Base-by-base conservation (phyloP, 92 coral and sea anemone genomes). In the Porites divaricata region DNA sequence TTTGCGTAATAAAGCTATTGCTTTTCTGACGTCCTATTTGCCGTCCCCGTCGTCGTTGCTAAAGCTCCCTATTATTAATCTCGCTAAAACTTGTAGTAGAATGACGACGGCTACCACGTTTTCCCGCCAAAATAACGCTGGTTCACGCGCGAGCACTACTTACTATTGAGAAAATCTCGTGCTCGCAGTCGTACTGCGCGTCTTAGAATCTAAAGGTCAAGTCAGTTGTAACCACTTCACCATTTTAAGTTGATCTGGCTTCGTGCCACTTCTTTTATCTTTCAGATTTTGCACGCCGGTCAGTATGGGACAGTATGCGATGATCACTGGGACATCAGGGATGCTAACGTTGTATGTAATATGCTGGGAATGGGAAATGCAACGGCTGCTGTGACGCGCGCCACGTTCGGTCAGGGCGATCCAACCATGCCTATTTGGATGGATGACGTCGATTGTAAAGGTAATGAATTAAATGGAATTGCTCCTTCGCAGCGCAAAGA, bases 301-400 rank as follows among this genome's bases (percentile, higher is more conserved):
- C 66, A 45, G 58, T 93, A 87, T 75, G 97, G 98, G 1, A 90
- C 94, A 52, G 70, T 94, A 22, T 94, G 98, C 45, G 98, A 94
- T 69, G 98, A 94, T 65, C 68, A 53, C 8, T 94, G 95, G 95
- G 90, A 80, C n/a, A 73, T 75, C 6, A 69, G 71, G 64, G 93
- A 94, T 66, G 98, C 98, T n/a, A 73, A 41, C 22, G 98, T 94
- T 28, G 93, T 83, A 1, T 94, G 98, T 62, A 90, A 92, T 8
- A 94, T 94, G 95, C 81, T 94, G n/a, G 92, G 91, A 5, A 74
- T 92, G 77, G 98, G 98, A 26, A 91, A 90, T 78, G 98, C 95
- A 21, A 85, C 87, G 0, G 70, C 70, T 7, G 87, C 86, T 4
- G 41, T 50, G 6, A 56, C 72, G 8, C 73, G 90, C 4, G 93